Conservation (phyloP, 2,888 invertebrate genomes). For the Coremacera marginata region DNA sequence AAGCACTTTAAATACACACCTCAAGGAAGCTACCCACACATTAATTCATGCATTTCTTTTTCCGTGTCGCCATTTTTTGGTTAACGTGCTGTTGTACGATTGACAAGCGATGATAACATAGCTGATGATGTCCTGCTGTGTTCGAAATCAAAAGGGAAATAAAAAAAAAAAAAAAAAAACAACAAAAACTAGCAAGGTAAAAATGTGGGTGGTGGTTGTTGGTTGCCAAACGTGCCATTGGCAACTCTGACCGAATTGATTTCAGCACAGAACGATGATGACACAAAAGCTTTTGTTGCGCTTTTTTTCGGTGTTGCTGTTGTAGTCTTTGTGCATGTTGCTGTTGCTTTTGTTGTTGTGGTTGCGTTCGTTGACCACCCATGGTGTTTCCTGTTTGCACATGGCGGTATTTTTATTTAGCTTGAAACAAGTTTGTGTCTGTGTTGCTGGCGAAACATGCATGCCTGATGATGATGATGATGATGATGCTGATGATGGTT, state of each 20-base stretch:
- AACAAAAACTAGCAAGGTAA: slow-evolving; percentile 23
- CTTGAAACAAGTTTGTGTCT: neutral
- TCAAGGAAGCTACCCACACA: too few species aligned
- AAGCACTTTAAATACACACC: too few species aligned
- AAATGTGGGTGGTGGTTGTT: slow-evolving; percentile 9
- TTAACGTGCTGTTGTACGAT: neutral
- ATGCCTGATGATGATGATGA: neutral
- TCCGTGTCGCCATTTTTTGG: slow-evolving; percentile 30
- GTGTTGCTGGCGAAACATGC: neutral
- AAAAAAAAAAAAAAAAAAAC: neutral
- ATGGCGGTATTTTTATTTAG: slow-evolving; percentile 14
- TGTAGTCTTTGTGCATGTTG: slow-evolving; percentile 21
- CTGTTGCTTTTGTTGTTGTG: neutral
- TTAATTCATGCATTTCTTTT: neutral
- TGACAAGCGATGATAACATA: slow-evolving; percentile 36
- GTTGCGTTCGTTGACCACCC: slow-evolving; percentile 33
- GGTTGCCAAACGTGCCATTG: neutral
- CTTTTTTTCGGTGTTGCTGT: slow-evolving; percentile 25
- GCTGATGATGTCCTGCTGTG: slow-evolving; percentile 37
- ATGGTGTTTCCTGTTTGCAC: slow-evolving; percentile 23
- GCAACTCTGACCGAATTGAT: slow-evolving; percentile 47
- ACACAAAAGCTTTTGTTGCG: slow-evolving; percentile 60
- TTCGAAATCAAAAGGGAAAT: neutral
- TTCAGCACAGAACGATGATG: slow-evolving; percentile 54
- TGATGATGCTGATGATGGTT: neutral